phyloP scores from a whole-genome alignment of 30 jellyfish, hydroid and myxozoan species.

The Sanderia malayensis region DNA sequence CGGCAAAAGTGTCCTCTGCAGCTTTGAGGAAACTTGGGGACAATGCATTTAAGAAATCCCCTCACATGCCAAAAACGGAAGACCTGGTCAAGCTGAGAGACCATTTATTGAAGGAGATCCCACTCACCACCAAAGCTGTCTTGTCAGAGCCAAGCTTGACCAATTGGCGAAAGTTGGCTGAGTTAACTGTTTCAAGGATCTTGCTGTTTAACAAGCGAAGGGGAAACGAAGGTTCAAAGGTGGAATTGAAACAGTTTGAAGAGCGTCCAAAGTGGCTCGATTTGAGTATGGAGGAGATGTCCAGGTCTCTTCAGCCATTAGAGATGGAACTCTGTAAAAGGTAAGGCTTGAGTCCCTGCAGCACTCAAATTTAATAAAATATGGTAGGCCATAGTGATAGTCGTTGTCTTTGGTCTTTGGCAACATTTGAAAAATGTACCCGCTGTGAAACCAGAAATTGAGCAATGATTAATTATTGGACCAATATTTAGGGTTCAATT shows the following conservation, averaged over 20 bases:
- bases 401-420: not conserved
- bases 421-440: not conserved
- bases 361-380: not conserved
- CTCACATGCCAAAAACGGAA: not conserved
- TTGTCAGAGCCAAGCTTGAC: constrained; percentile 1
- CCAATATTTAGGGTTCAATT: not conserved
- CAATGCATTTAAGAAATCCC: not conserved
- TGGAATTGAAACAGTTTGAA: not conserved
- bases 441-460: not conserved
- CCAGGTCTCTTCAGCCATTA: not conserved
- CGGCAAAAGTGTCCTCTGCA: not conserved
- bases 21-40: constrained; percentile 2
- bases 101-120: not conserved
- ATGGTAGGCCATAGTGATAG: not conserved
- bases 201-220: not conserved
- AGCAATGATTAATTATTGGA: not conserved
- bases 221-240: not conserved
- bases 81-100: not conserved
- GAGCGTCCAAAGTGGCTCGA: not conserved
- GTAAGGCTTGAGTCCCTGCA: not conserved
- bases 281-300: not conserved
- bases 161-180: not conserved
- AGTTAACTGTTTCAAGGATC: not conserved
- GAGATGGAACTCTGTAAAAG: constrained; percentile 1
- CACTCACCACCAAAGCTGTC: constrained; percentile 2